Evolutionary conservation across 1,140 invertebrate genomes (phyloP).

Genomic region (Tribolium madens): DNA sequence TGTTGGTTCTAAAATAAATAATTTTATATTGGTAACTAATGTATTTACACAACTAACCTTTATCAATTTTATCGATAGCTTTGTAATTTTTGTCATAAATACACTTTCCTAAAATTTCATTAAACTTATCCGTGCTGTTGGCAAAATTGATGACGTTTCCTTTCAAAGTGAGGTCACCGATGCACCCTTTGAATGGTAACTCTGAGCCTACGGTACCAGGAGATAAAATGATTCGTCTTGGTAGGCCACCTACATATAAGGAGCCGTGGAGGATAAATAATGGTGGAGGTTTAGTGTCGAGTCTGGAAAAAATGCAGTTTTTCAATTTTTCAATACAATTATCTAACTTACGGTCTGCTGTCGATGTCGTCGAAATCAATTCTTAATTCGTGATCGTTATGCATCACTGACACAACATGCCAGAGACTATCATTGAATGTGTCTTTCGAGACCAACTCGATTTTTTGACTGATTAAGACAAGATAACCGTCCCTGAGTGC

Average conservation of each 20-base stretch:
- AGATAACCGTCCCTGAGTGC: conserved; percentile 78
- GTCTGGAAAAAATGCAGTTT: conserved; percentile 64
- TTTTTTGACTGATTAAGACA: conserved; percentile 77
- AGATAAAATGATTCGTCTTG: conserved; percentile 68
- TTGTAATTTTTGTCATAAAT: conserved; percentile 58
- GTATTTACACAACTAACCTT: conserved; percentile 44
- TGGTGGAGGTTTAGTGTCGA: conserved; percentile 69
- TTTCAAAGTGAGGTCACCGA: conserved; percentile 89
- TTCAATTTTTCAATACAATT: background rate
- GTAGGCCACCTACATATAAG: conserved; percentile 89
- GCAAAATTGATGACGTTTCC: conserved; percentile 86
- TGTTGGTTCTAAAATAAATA: conserved; percentile 45
- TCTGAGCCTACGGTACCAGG: conserved; percentile 64
- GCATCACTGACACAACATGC: conserved; percentile 91
- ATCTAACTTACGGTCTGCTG: conserved; percentile 67
- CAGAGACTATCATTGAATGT: conserved; percentile 90
- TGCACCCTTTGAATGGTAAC: conserved; percentile 81
- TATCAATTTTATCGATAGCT: conserved; percentile 55
- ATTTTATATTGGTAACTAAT: background rate
- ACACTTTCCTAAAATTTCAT: conserved; percentile 77
- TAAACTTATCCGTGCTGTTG: conserved; percentile 73
- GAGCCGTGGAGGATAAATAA: conserved; percentile 74
- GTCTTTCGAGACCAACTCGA: conserved; percentile 71
- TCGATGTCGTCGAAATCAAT: conserved; percentile 89
- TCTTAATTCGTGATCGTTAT: conserved; percentile 72